Base-by-base conservation (phyloP, 1,140 invertebrate species). In the Philopotamus ludificatus region DNA sequence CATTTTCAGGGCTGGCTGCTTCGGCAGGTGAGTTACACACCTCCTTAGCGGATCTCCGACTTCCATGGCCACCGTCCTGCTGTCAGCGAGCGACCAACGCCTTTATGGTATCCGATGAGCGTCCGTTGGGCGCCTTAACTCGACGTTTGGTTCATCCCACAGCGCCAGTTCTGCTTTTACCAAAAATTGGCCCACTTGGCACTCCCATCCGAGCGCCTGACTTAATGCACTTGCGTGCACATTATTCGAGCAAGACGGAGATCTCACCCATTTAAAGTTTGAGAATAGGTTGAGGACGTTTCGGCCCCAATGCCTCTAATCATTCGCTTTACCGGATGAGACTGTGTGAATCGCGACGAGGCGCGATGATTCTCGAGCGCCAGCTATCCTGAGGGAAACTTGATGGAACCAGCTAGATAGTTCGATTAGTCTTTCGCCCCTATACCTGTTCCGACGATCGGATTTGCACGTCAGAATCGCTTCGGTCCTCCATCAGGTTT, bases 371-470 rank as follows among this genome's bases (percentile, higher is more conserved):
- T 53, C 63, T 50, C 63, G 63, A 65, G 81, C 79, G 79, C 83
- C 83, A 65, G 81, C 79, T 85, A 87, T 92, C 89, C 89, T 92
- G 88, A 89, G 88, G 87, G 88, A 91, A 92, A 91, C 88, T 92
- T 92, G 88, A 86, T 81, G 88, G 87, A 92, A 92, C 89, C 88
- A 91, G 87, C 89, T 91, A 91, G 88, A 91, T 86, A 85, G 87
- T 91, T 91, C 89, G 88, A 93, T 92, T 91, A 88, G 90, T 92
- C 90, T 93, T 92, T 92, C 89, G 88, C 89, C 89, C 88, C 89
- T 91, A 91, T 90, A 89, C 88, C 85, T 90, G 84, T 83, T 93
- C 85, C 80, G 87, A 91, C 89, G 87, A 92, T 89, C 89, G 89
- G n/a, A 92, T 92, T 92, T 92, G 88, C 88, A 90, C 89, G 88